A percentile compares a stretch with the other conserved stretches of the same genome.
These are phyloP conservation scores for Psilanteris sp. DNA, from an alignment of 1,140 invertebrate species.

Conservation along the genomic window DNA sequence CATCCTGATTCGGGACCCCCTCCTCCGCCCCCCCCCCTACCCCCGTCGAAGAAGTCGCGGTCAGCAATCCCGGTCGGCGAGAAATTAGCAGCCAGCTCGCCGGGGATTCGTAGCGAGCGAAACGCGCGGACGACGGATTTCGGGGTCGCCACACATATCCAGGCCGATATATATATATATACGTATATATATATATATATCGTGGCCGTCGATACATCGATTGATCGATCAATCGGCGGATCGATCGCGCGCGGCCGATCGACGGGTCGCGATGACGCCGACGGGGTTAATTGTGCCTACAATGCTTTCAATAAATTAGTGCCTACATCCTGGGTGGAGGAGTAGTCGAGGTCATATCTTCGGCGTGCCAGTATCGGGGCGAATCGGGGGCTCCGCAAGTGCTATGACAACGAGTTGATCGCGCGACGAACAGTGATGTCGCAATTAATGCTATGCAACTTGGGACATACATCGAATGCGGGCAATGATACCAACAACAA, in stretches of 20 bases:
- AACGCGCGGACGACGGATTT: no score
- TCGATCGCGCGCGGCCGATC: conserved; percentile 8
- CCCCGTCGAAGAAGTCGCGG: conserved; percentile 6
- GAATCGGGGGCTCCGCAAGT: conserved; percentile 12
- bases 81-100: conserved; percentile 1
- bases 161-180: no score
- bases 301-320: conserved; percentile 74
- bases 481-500: conserved; percentile 85
- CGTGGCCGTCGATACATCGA: conserved; percentile 23
- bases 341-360: conserved; percentile 45
- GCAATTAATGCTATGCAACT: conserved; percentile 78
- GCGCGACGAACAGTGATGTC: conserved; percentile 71
- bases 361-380: no score
- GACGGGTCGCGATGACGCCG: conserved; percentile 1
- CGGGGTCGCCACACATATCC: no score
- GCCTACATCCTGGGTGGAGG: conserved; percentile 66
- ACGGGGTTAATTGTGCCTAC: conserved; percentile 69
- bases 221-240: not conserved
- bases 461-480: conserved; percentile 78
- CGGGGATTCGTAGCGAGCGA: no score
- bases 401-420: conserved; percentile 54
- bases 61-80: not conserved
- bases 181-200: no score
- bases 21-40: no score
- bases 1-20: conserved; percentile 40